Evolutionary conservation across 2,113 vertebrate species (phyloP).

Genomic region (Otis tarda): DNA sequence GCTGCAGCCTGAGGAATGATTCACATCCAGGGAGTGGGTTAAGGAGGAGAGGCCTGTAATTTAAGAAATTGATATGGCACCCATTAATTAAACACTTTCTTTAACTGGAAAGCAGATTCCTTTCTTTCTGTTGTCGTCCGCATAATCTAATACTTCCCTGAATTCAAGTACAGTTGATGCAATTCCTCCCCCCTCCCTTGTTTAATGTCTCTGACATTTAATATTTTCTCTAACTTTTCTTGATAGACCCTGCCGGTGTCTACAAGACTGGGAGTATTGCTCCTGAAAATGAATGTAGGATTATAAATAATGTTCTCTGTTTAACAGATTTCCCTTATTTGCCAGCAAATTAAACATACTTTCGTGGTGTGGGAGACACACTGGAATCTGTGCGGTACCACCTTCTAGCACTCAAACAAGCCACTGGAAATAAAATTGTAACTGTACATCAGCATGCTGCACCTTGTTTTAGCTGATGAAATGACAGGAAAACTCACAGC

Average conservation of each 20-base stretch:
- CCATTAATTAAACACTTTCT: neutral
- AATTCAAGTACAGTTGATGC: neutral
- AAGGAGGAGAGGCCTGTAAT: neutral
- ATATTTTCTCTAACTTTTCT: neutral
- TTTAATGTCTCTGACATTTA: neutral
- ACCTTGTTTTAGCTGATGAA: conserved; percentile 6
- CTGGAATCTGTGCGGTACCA: neutral
- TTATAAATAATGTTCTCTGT: neutral
- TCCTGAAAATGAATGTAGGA: neutral
- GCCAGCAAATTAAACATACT: neutral
- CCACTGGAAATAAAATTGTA: neutral
- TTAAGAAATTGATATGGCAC: neutral
- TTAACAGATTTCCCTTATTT: neutral
- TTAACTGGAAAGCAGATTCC: neutral
- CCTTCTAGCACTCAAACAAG: neutral
- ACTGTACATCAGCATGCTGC: neutral
- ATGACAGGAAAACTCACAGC: neutral
- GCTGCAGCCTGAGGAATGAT: neutral
- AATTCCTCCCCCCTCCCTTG: rapidly evolving
- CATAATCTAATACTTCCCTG: neutral
- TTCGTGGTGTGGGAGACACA: neutral
- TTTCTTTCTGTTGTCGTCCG: neutral
- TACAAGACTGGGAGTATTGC: neutral
- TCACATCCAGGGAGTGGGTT: neutral
- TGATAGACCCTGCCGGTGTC: neutral